phyloP scores from a whole-genome alignment of 2,888 invertebrate genomes.

The Hyposoter didymator region DNA sequence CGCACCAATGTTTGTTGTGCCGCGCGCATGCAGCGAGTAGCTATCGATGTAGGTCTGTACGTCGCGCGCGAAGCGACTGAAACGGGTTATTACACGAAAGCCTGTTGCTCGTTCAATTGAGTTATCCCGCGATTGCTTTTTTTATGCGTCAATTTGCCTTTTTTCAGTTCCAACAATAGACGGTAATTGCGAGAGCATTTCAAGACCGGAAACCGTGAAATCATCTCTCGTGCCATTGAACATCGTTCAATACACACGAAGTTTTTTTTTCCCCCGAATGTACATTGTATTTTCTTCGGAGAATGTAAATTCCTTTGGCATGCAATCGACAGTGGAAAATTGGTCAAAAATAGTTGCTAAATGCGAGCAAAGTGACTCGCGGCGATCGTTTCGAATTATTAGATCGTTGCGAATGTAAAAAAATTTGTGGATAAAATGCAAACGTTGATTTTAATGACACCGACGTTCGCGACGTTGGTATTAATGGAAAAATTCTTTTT shows the following conservation, averaged over 20 bases:
- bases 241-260: neutral
- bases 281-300: neutral
- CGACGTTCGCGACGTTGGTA: too few species aligned
- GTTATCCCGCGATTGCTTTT: conserved; percentile 15
- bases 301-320: neutral
- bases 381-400: neutral
- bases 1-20: neutral
- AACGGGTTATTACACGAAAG: conserved; percentile 25
- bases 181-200: neutral
- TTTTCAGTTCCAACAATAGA: neutral
- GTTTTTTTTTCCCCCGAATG: neutral
- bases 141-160: neutral
- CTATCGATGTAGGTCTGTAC: neutral
- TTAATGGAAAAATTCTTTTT: too few species aligned
- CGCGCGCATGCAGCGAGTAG: too few species aligned
- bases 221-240: neutral
- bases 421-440: neutral
- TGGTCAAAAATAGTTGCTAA: neutral
- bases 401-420: neutral
- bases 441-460: too few species aligned
- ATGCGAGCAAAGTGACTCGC: neutral
- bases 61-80: too few species aligned
- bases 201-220: neutral
- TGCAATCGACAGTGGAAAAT: neutral
- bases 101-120: conserved; percentile 25